Base-by-base conservation (phyloP, 2,888 invertebrate genomes). In the Andrena trimmerana region DNA sequence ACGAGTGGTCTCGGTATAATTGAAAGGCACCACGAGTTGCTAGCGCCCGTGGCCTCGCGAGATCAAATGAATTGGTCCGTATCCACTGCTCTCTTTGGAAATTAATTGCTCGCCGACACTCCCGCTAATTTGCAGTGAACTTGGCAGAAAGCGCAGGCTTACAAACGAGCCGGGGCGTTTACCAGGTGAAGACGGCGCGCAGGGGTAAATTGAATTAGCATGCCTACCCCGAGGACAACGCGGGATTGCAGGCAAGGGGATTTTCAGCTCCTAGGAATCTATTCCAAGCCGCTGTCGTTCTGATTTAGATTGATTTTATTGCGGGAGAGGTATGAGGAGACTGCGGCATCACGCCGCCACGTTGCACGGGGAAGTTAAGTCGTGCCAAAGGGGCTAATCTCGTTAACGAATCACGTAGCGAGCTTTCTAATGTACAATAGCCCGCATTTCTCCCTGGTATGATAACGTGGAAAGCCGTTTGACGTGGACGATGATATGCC, bases 381-480 rank as follows among this genome's bases (percentile, higher is more conserved):
- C 67, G 72, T 52, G n/a, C 69, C 48, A 59, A 42, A 13, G 42
- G 24, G 54, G 63, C 60, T 82, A 75, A 81, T 83, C 77, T 67
- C 67, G 81, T 85, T 87, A 83, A 82, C 82, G 68, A 84, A 85
- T 88, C 85, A 81, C 89, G 84, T 81, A 81, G 78, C 71, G 20
- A 88, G 81, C 63, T 88, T 86, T 74, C 72, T 69, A 54, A 74
- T 36, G 65, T 74, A 69, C 31, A 72, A 66, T 54, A 54, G 33
- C 59, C 59, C 27, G 76, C 31, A 74, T 71, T 16, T 71, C 73
- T 57, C 16, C 52, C 36, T 27, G 6, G 65, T 63, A 54, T 74
- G 62, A 74, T 75, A 27, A 60, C 31, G 67, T 10, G 48, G 63
- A 70, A 54, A 36, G 33, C 20, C 7, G 29, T 20, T 62, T 16